Percentiles rank a stretch among this genome's conserved stretches.
These are phyloP conservation scores for Selenia dentaria DNA, from an alignment of 2,888 invertebrate genomes.

Conservation along the genomic window DNA sequence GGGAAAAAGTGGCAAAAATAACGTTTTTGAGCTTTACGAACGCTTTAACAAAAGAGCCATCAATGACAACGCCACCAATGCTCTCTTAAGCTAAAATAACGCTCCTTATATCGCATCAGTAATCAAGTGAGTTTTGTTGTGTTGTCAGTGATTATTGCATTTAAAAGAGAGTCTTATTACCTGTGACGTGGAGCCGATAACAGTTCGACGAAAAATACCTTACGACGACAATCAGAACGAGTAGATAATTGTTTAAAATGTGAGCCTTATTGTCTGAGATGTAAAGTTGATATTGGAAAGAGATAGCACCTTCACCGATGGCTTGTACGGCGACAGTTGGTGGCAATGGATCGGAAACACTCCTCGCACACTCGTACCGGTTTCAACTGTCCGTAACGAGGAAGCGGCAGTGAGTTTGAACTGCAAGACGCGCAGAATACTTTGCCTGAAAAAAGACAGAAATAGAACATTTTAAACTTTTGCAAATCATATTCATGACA, in stretches of 20 bases:
- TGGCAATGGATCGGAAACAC: slow-evolving; percentile 85
- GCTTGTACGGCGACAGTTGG: slow-evolving; percentile 44
- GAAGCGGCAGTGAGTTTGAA: slow-evolving; percentile 95
- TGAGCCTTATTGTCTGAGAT: not conserved
- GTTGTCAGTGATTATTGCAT: too few relatives aligned
- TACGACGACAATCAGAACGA: slow-evolving; percentile 14
- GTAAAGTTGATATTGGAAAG: slow-evolving; percentile 6
- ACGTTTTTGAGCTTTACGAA: too few relatives aligned
- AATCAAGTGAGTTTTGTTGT: too few relatives aligned
- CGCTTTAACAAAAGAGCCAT: too few relatives aligned
- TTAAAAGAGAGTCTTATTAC: not conserved
- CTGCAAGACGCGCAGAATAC: slow-evolving; percentile 98
- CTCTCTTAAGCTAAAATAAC: too few relatives aligned
- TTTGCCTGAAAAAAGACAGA: slow-evolving; percentile 85
- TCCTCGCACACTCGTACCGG: slow-evolving; percentile 97
- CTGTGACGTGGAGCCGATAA: not conserved
- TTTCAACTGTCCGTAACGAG: slow-evolving; percentile 95
- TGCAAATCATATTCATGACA: too few relatives aligned
- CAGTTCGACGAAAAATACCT: not conserved
- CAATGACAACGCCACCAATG: not conserved
- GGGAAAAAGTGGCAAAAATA: too few relatives aligned
- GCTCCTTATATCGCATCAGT: too few relatives aligned
- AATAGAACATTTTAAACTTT: too few relatives aligned
- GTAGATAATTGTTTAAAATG: not conserved
- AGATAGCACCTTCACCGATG: slow-evolving; percentile 24